Conservation (phyloP, 1,140 invertebrate genomes). For the Lucilia sericata region DNA sequence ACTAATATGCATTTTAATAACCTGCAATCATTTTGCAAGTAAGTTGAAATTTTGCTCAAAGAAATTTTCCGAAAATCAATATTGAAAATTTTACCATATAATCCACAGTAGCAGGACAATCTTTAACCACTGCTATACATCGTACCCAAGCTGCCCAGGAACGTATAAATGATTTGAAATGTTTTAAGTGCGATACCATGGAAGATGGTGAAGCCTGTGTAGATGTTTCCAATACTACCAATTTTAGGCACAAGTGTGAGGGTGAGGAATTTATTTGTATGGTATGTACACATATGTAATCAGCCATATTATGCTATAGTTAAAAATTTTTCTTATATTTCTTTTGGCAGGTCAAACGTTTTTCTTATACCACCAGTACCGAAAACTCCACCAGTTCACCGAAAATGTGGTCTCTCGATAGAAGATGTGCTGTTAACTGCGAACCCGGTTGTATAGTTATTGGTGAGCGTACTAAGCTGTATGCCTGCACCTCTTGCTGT, state of each 20-base stretch:
- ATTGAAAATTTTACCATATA: slow-evolving; percentile 19
- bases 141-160: slow-evolving; percentile 80
- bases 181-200: slow-evolving; percentile 84
- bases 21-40: not conserved
- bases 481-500: slow-evolving; percentile 86
- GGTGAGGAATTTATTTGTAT: slow-evolving; percentile 82
- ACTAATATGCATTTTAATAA: not conserved
- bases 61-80: slow-evolving; percentile 58
- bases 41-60: slow-evolving; percentile 18
- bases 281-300: slow-evolving; percentile 69
- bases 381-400: slow-evolving; percentile 81
- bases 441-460: slow-evolving; percentile 88
- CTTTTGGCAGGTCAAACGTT: slow-evolving; percentile 78
- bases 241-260: slow-evolving; percentile 78
- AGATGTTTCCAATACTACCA: slow-evolving; percentile 73
- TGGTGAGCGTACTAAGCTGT: slow-evolving; percentile 85
- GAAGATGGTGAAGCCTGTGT: slow-evolving; percentile 77
- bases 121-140: slow-evolving; percentile 74
- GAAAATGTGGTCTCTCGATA: slow-evolving; percentile 84
- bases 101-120: slow-evolving; percentile 56
- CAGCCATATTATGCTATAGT: not conserved
- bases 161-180: slow-evolving; percentile 80
- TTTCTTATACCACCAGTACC: slow-evolving; percentile 84
- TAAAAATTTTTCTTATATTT: too few species aligned
- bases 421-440: slow-evolving; percentile 84